Conservation (phyloP, 2,797 vertebrate species). For the Heliangelus exortis region DNA sequence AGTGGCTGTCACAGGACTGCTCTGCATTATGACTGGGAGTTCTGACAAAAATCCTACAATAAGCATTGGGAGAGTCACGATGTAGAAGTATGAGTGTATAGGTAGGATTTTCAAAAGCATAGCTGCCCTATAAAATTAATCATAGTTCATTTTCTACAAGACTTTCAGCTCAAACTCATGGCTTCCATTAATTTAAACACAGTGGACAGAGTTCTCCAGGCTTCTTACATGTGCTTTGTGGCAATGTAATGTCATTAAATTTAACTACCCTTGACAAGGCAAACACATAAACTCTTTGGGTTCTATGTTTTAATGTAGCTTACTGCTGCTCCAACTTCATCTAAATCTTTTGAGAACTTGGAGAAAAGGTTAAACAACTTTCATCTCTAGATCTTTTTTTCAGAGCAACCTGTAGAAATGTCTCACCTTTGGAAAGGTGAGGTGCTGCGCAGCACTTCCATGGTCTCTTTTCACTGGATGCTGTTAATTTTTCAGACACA, state of each 20-base stretch:
- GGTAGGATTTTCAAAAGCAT: neutral
- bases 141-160: neutral
- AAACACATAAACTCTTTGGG: neutral
- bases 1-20: neutral
- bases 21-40: neutral
- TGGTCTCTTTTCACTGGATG: neutral
- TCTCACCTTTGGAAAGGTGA: neutral
- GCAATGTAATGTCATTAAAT: neutral
- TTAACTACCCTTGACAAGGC: neutral
- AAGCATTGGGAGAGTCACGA: neutral
- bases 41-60: neutral
- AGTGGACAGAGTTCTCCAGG: neutral
- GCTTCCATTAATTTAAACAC: neutral
- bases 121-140: neutral
- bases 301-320: slow-evolving; percentile 13
- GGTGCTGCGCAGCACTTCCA: neutral
- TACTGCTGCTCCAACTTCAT: neutral
- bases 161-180: neutral
- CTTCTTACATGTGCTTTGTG: neutral
- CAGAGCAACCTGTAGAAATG: neutral
- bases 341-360: neutral
- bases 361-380: neutral
- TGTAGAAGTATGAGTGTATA: fast-evolving
- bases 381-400: neutral
- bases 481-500: neutral